Conservation (phyloP, 2,797 vertebrate species). For the Sardinella longiceps region DNA sequence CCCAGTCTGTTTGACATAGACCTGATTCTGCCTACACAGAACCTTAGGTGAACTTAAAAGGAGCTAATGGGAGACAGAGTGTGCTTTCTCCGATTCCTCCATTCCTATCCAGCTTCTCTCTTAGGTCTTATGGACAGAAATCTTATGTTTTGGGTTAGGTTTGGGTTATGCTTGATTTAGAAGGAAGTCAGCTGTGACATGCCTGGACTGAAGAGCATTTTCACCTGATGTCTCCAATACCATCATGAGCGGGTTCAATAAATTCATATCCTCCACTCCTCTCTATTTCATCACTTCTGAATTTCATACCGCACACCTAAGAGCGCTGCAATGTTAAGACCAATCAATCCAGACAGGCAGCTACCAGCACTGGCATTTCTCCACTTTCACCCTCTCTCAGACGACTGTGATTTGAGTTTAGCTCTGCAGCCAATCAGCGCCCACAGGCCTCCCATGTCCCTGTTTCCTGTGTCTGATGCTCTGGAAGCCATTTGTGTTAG, state of each 20-base stretch:
- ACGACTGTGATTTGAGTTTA: background rate
- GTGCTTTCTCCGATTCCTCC: background rate
- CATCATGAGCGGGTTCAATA: too few relatives aligned
- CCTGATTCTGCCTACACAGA: background rate
- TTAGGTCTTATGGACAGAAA: background rate
- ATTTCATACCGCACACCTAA: background rate
- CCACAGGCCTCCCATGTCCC: background rate
- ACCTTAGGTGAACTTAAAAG: conserved; percentile 2
- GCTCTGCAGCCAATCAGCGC: background rate
- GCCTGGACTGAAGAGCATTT: background rate
- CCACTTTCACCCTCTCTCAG: background rate
- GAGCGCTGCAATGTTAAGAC: background rate
- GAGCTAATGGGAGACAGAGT: conserved; percentile 7
- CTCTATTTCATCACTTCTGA: background rate
- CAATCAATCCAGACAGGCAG: background rate
- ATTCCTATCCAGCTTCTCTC: background rate
- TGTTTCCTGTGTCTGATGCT: background rate
- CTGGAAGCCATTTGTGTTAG: background rate
- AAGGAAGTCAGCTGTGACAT: background rate
- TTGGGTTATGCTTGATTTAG: background rate
- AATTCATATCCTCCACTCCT: too few relatives aligned
- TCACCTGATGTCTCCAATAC: too few relatives aligned
- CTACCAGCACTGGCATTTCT: background rate
- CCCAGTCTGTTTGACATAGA: background rate
- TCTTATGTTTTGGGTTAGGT: background rate